These are phyloP conservation scores for Phainopepla nitens DNA, from an alignment of 2,113 vertebrate genomes.

Conservation along the genomic window DNA sequence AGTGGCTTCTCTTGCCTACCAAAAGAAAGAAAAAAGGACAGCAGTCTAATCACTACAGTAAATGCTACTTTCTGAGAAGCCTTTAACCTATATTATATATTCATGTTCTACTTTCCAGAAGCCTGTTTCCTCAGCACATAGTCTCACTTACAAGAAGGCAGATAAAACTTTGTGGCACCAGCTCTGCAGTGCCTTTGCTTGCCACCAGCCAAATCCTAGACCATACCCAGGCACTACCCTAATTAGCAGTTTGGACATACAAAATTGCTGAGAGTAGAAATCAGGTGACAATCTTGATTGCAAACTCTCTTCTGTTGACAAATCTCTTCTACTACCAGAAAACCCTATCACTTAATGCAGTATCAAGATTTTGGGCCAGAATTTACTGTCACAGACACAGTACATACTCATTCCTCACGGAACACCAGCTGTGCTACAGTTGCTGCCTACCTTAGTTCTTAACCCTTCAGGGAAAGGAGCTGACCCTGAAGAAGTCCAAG, in stretches of 20 bases:
- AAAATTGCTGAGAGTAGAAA: background rate
- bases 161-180: background rate
- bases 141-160: accelerated
- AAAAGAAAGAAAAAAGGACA: background rate
- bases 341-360: background rate
- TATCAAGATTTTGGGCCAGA: background rate
- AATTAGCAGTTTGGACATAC: background rate
- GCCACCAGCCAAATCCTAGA: background rate
- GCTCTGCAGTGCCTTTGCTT: background rate
- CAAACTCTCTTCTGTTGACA: background rate
- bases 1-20: background rate
- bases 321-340: background rate
- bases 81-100: background rate
- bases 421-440: background rate
- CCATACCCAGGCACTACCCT: background rate
- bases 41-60: background rate
- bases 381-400: background rate
- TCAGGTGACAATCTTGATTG: background rate
- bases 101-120: background rate
- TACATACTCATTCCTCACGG: background rate
- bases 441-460: background rate
- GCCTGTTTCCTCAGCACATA: background rate
- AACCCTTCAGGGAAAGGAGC: background rate
- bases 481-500: background rate
- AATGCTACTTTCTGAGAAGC: background rate